Evolutionary conservation across 2,888 invertebrate genomes (phyloP).

Genomic region (Epiblema foenella): DNA sequence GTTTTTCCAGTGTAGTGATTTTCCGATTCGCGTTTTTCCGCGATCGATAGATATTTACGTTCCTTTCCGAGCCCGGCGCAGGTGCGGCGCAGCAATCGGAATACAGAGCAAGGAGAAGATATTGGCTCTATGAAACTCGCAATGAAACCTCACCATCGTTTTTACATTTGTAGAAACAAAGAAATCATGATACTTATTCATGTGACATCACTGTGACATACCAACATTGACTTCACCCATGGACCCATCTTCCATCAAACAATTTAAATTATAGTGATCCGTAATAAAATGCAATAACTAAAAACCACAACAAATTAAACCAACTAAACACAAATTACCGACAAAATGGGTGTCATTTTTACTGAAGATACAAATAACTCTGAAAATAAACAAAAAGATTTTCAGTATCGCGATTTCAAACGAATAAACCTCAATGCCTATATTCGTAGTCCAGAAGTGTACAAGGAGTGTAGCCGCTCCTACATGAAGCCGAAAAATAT

Average conservation of each 20-base stretch:
- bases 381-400: slow-evolving; percentile 45
- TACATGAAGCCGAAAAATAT: slow-evolving; percentile 34
- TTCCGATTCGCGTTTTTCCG: too few relatives aligned
- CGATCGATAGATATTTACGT: neutral
- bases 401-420: slow-evolving; percentile 48
- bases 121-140: neutral
- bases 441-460: slow-evolving; percentile 59
- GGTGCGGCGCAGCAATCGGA: too few relatives aligned
- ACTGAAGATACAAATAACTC: slow-evolving; percentile 46
- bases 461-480: slow-evolving; percentile 67
- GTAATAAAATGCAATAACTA: neutral
- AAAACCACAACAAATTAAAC: neutral
- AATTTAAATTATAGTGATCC: slow-evolving; percentile 9
- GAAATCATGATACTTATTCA: neutral
- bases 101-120: neutral
- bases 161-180: slow-evolving; percentile 11
- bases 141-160: slow-evolving; percentile 4
- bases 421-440: slow-evolving; percentile 53
- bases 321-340: neutral
- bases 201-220: neutral
- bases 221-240: neutral
- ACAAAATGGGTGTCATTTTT: slow-evolving; percentile 54
- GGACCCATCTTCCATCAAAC: neutral
- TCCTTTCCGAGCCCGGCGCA: neutral
- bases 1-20: too few relatives aligned